Base-by-base conservation (phyloP, 2,113 vertebrate species). In the Eurypyga helias region DNA sequence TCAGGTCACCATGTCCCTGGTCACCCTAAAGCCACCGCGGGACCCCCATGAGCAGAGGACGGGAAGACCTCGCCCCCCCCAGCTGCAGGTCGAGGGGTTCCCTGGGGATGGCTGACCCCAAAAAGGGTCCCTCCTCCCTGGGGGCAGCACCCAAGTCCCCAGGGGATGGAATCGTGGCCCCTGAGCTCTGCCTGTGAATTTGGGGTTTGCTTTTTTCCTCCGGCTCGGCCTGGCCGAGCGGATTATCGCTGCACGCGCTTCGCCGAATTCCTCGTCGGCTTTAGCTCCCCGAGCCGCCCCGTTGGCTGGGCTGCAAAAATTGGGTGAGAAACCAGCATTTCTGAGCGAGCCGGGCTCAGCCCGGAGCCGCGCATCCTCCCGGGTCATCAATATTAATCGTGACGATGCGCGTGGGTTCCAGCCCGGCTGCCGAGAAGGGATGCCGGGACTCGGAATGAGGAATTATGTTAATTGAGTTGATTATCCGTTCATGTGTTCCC, bases 241-340 rank as follows among this genome's bases (percentile, higher is more conserved):
- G 93, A 73, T 94, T 84, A 89, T 14, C 7, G 11, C 65, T 24
- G n/a, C 77, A 17, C 20, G 43, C 41, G 28, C 85, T 88, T 8
- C 5, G 1, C 80, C 48, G 3, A 34, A 95, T 96, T 93, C 94
- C 79, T 83, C 13, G 0, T 1, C 11, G 34, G 78, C 87, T 96
- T 89, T 67, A 19, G 8, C 10, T 21, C 60, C 67, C 61, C 2
- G 6, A 62, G 13, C 51, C 1, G 2, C 58, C 24, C 49, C 17
- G 0, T 20, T 1, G 13, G 16, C 66, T 3, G 0, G 54, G 75
- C 70, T 7, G 75, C 62, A 3, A 26, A 26, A 70, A 41, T 0
- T 6, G 72, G 72, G 14, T 0, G 66, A 64, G 41, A 60, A 89
- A 33, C 0, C 70, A 0, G 41, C 28, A 1, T 4, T 54, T 34